Base-by-base conservation (phyloP, 2,888 invertebrate species). In the Lysandra bellargus region DNA sequence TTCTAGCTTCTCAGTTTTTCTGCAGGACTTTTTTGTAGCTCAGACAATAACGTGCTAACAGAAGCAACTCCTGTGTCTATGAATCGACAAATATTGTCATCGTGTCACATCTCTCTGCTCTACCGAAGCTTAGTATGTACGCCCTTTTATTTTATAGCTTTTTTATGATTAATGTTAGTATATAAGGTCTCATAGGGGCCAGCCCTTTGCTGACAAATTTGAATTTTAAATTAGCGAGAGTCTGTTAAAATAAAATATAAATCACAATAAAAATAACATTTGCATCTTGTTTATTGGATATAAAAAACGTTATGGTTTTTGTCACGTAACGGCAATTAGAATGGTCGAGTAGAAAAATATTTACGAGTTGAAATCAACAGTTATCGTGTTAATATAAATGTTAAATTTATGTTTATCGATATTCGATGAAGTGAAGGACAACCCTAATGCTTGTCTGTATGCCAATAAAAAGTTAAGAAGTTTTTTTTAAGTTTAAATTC, bases 141-240 rank as follows among this genome's bases (percentile, higher is more conserved):
- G 5, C 33, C 4, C 33, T 33, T 69, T 4, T 5, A 33, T 69
- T 76, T 53, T 76, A 76, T 76, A 33, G 53, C 33, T 30, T 57
- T 76, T 76, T 76, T 76, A 76, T 76, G 49, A 57, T 57, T 57
- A 57, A 74, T 74, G 14, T 57, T 57, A 17, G 57, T 5, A 76
- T 76, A 53, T 53, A 14, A 53, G 17, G 76, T 49, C 33, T 57
- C 30, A 53, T 57, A 76, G 7, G 74, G 53, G 53, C 49, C 4
- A 75, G 76, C 76, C 76, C 76, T 76, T 76, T 30, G n/a, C 40
- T 37, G 23, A 57, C 14, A 53, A 76, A 76, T 76, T 76, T 76
- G 57, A 76, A 76, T 76, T 76, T 76, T 53, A 75, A 76, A 76
- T 76, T 33, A 76, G 76, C 33, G 76, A 57, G 76, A 76, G 76